phyloP scores from a whole-genome alignment of 2,113 vertebrate species.

The Cryptotis parvus region DNA sequence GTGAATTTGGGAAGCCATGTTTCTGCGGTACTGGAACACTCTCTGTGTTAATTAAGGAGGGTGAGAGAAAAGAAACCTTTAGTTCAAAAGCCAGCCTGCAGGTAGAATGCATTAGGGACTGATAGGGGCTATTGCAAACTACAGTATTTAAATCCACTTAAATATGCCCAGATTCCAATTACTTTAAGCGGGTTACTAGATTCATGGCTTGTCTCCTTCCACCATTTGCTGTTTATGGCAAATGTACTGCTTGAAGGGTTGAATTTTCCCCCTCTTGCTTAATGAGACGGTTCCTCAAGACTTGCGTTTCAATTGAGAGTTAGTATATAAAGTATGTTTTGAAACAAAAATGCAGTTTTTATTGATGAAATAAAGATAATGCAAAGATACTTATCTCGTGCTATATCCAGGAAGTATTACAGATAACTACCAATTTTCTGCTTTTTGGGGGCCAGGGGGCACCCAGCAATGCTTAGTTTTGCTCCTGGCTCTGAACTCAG shows the following conservation, averaged over 20 bases:
- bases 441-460: too few species aligned
- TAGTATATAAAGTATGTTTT: conserved; percentile 17
- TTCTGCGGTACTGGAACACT: background rate
- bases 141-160: background rate
- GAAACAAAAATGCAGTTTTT: conserved; percentile 45
- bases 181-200: background rate
- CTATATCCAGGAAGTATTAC: conserved; percentile 42
- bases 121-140: background rate
- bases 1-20: background rate
- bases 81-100: background rate
- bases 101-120: background rate
- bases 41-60: conserved; percentile 7
- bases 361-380: conserved; percentile 16
- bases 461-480: too few species aligned
- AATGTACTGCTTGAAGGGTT: too few species aligned
- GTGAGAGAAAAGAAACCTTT: background rate
- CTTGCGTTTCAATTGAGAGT: background rate
- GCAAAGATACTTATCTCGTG: background rate
- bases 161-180: background rate
- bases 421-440: background rate
- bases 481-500: too few species aligned
- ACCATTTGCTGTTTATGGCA: too few species aligned
- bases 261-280: too few species aligned
- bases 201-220: too few species aligned
- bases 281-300: background rate